Base-by-base conservation (phyloP, 2,888 invertebrate species). In the Andrena bucephala region DNA sequence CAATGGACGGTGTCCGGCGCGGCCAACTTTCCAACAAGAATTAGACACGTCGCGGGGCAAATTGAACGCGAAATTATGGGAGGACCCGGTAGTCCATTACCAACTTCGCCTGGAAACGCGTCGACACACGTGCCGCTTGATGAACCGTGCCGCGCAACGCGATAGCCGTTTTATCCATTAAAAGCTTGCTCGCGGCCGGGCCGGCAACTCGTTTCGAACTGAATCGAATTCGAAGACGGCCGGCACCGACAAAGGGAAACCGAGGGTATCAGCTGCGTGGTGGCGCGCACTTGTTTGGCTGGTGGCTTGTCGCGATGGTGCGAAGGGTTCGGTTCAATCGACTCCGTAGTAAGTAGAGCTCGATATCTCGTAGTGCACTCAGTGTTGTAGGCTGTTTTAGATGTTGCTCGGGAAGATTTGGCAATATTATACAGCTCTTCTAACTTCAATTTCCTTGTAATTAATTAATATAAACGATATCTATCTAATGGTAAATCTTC, bases 131-230 rank as follows among this genome's bases (percentile, higher is more conserved):
- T 52, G 10, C n/a, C 13, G 79, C 36, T 42, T 52, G 60, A 62
- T 27, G 68, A 60, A 60, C 50, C 42, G 27, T 16, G 36, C 65
- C 36, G 60, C 29, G 20, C 48, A 24, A 52, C 20, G 8, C 36
- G 52, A 42, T 42, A 42, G 16, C 42, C 54, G 13, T 63, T 78
- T 52, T 63, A 65, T 70, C 50, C 52, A 66, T 77, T 70, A 65
- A 42, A 42, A 36, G 59, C 54, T 54, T 63, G 57, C 69, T 65
- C 57, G 69, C 24, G 69, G n/a, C 48, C 2, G n/a, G 54, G 33
- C 20, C 20, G 57, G 20, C 20, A 69, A 62, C 42, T 73, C 10
- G 57, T 20, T 24, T 36, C 29, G 29, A 7, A 60, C 29, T n/a
- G 77, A 48, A 50, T 36, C 20, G 42, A 36, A 68, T 52, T 16